phyloP scores from a whole-genome alignment of 2,797 vertebrate species.

The Cetoscarus ocellatus region DNA sequence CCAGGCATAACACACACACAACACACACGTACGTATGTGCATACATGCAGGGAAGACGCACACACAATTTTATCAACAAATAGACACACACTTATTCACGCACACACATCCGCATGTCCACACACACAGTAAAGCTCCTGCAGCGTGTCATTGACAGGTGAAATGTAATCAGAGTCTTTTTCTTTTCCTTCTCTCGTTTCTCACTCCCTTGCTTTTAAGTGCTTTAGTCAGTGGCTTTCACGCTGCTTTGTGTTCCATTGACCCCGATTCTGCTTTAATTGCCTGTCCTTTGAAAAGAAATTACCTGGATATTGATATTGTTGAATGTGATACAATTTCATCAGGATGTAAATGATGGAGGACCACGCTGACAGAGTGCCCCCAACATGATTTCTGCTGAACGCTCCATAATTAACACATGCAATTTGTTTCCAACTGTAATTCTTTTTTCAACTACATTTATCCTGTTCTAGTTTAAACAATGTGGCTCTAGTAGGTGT shows the following conservation, averaged over 20 bases:
- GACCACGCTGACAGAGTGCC: constrained; percentile 64
- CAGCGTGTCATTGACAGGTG: constrained; percentile 86
- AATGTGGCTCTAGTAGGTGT: constrained; percentile 14
- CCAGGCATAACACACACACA: constrained; percentile 80
- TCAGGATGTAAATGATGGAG: constrained; percentile 75
- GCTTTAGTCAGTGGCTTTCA: constrained; percentile 82
- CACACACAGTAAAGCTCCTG: constrained; percentile 79
- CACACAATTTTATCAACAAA: constrained; percentile 65
- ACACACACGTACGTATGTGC: constrained; percentile 48
- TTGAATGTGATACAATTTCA: constrained; percentile 76
- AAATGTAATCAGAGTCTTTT: constrained; percentile 85
- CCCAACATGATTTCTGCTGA: constrained; percentile 70
- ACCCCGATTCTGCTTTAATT: constrained; percentile 82
- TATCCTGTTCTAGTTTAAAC: constrained; percentile 49
- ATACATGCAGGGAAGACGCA: constrained; percentile 51
- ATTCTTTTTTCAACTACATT: constrained; percentile 29
- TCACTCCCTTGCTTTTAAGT: constrained; percentile 81
- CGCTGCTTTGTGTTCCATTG: constrained; percentile 82
- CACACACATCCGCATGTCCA: constrained; percentile 27
- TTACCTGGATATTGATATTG: constrained; percentile 84
- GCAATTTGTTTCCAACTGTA: constrained; percentile 58
- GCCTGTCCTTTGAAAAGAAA: constrained; percentile 83
- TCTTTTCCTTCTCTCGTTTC: constrained; percentile 77
- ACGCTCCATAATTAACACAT: constrained; percentile 70
- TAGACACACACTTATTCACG: constrained; percentile 33